A percentile compares a stretch with the other conserved stretches of the same genome.
Evolutionary conservation across 2,113 vertebrate genomes (phyloP).

Genomic region (Coracopsis vasa): DNA sequence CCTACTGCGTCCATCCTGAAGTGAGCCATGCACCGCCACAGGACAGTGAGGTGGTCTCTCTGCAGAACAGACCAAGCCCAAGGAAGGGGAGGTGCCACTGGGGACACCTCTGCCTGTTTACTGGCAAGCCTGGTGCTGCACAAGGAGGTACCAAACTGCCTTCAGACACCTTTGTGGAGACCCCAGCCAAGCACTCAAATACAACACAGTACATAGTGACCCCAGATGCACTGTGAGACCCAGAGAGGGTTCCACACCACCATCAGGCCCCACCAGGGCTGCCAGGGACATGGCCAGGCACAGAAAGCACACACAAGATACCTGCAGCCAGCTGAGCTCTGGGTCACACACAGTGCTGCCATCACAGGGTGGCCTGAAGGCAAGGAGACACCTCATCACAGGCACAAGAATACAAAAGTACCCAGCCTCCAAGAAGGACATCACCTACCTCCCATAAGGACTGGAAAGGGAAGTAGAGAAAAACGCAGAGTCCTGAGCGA

Average conservation of each 20-base stretch:
- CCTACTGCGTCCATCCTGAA: not conserved
- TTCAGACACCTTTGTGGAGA: not conserved
- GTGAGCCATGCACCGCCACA: fast-evolving
- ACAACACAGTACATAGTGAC: not conserved
- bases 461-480: not conserved
- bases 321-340: not conserved
- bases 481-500: not conserved
- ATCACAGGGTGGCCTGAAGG: not conserved
- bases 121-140: not conserved
- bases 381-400: not conserved
- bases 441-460: not conserved
- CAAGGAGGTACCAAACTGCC: not conserved
- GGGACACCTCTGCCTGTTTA: not conserved
- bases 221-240: not conserved
- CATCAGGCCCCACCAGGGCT: not conserved
- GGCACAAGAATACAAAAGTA: not conserved
- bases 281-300: not conserved
- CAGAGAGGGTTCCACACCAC: not conserved
- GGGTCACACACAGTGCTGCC: not conserved
- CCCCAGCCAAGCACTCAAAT: not conserved
- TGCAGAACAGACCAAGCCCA: not conserved
- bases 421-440: not conserved
- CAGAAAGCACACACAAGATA: fast-evolving
- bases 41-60: not conserved
- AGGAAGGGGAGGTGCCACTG: not conserved